A percentile compares a stretch with the other conserved stretches of the same genome.
Evolutionary conservation across 2,797 vertebrate species (phyloP).

Genomic region (Diplodus puntazzo): DNA sequence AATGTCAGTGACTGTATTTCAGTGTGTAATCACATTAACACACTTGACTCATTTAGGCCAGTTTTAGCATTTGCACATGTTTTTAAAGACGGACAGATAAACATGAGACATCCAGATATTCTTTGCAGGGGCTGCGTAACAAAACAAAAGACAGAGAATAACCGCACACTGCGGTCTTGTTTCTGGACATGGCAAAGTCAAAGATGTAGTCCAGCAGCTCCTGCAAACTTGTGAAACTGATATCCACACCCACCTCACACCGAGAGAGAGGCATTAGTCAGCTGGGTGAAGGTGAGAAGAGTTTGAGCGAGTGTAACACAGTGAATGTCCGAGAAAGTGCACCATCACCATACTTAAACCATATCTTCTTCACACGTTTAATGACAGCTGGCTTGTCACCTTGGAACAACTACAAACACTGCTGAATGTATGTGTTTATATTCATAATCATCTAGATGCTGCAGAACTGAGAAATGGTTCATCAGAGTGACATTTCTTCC

Average conservation of each 20-base stretch:
- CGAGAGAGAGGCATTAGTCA: background rate
- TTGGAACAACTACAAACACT: background rate
- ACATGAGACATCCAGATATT: background rate
- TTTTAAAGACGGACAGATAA: background rate
- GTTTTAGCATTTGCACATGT: background rate
- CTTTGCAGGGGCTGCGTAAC: too few species aligned
- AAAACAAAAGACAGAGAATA: background rate
- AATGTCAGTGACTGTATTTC: background rate
- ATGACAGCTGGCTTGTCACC: background rate
- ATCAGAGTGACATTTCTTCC: background rate
- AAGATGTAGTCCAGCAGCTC: background rate
- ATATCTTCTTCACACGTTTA: background rate
- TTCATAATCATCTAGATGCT: background rate
- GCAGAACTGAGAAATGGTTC: background rate
- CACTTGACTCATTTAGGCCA: background rate
- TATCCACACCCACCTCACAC: background rate
- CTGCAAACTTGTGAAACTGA: background rate
- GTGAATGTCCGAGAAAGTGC: background rate
- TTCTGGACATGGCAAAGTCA: too few species aligned
- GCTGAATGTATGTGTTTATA: background rate
- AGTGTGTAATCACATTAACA: background rate
- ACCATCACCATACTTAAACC: background rate
- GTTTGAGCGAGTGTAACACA: background rate
- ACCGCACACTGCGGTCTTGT: too few species aligned
- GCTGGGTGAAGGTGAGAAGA: background rate